Evolutionary conservation across 1,140 invertebrate genomes (phyloP).

Genomic region (Steinernema khuongi): DNA sequence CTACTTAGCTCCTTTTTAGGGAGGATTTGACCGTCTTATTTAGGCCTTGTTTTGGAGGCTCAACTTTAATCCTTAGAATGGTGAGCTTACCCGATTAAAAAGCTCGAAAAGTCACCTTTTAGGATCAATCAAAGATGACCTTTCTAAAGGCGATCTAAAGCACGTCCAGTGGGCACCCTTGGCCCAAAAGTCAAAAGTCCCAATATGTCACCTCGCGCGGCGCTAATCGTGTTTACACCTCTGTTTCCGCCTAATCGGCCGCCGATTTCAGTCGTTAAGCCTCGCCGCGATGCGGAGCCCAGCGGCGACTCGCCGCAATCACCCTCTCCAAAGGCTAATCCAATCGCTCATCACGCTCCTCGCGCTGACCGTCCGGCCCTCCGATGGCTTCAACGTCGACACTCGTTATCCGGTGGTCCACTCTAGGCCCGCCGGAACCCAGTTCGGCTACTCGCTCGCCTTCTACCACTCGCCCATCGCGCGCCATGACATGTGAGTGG

Average conservation of each 20-base stretch:
- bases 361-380: background rate
- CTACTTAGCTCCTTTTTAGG: too few species aligned
- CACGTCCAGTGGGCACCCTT: too few species aligned
- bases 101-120: too few species aligned
- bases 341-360: constrained; percentile 12
- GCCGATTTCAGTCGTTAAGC: constrained; percentile 1
- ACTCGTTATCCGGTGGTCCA: constrained; percentile 9
- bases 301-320: background rate
- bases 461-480: constrained; percentile 31
- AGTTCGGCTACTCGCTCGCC: constrained; percentile 35
- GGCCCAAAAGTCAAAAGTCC: too few species aligned
- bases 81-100: too few species aligned
- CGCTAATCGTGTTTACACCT: background rate
- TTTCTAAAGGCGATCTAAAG: too few species aligned
- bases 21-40: too few species aligned
- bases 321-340: background rate
- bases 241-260: background rate
- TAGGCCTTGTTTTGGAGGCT: too few species aligned
- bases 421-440: background rate
- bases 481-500: background rate
- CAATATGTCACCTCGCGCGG: background rate
- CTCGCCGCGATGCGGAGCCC: background rate
- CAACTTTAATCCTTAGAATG: too few species aligned
- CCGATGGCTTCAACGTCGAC: background rate
- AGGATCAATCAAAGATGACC: background rate